Evolutionary conservation across 2,113 vertebrate genomes (phyloP).

Genomic region (Aphelocoma coerulescens): DNA sequence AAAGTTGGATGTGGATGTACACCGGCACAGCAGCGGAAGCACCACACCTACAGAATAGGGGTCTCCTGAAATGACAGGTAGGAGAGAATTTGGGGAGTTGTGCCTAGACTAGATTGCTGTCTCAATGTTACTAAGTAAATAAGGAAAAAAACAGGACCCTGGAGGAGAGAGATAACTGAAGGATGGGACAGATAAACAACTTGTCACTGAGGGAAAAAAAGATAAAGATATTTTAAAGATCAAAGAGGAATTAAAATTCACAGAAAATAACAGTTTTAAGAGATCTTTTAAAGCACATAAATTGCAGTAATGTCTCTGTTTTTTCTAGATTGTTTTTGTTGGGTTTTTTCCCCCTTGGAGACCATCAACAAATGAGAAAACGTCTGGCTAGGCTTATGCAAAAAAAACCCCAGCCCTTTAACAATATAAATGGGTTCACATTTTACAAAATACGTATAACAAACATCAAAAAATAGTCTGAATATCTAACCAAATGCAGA

Average conservation of each 20-base stretch:
- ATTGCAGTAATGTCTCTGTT: background rate
- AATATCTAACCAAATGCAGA: background rate
- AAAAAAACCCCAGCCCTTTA: background rate
- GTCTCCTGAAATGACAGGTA: background rate
- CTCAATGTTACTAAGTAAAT: background rate
- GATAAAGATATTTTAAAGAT: background rate
- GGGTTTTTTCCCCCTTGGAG: background rate
- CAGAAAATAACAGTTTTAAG: background rate
- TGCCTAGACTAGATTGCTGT: background rate
- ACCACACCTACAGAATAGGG: background rate
- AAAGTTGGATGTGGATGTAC: background rate
- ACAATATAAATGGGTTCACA: background rate
- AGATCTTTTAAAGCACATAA: background rate
- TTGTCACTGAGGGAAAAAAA: background rate
- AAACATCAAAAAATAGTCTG: background rate
- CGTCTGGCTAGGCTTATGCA: background rate
- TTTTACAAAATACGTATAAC: background rate
- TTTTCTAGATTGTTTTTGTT: background rate
- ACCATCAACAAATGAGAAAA: background rate
- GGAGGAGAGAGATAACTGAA: background rate
- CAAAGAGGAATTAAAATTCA: background rate
- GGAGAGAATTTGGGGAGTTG: background rate
- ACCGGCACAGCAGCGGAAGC: background rate
- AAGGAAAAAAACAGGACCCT: background rate
- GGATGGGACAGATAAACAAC: background rate